phyloP scores from a whole-genome alignment of 2,888 invertebrate genomes.

The Chymomyza caudatula region DNA sequence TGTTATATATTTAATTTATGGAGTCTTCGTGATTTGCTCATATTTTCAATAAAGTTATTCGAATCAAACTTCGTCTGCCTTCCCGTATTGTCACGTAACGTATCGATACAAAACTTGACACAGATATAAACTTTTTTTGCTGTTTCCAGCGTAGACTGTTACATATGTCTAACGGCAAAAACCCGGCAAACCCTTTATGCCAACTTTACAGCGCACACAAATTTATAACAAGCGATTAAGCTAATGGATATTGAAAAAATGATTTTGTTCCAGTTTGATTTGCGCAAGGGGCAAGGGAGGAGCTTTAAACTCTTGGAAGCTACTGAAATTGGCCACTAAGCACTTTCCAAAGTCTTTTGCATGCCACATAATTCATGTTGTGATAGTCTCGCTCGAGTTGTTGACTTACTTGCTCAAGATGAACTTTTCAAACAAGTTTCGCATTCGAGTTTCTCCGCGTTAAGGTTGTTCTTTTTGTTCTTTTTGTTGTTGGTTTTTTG shows the following conservation, averaged over 20 bases:
- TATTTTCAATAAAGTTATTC: no score
- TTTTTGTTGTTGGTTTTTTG: slow-evolving; percentile 17
- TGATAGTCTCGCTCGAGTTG: slow-evolving; percentile 46
- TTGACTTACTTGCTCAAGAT: slow-evolving; percentile 14
- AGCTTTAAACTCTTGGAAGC: neutral
- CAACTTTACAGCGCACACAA: neutral
- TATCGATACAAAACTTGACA: no score
- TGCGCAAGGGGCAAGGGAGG: no score
- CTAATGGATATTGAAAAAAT: neutral
- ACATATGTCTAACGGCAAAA: neutral
- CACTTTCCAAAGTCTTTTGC: slow-evolving; percentile 71
- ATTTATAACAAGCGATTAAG: neutral
- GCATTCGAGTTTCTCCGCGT: slow-evolving; percentile 28
- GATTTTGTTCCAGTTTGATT: neutral
- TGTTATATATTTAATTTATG: no score
- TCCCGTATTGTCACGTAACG: no score
- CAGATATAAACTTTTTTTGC: no score
- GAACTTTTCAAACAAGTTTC: slow-evolving; percentile 1
- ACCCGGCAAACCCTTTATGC: neutral
- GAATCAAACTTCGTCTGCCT: no score
- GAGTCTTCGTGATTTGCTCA: no score
- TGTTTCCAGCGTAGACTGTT: no score
- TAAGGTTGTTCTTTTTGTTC: neutral
- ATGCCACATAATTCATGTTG: slow-evolving; percentile 64
- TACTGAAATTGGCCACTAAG: slow-evolving; percentile 58